Evolutionary conservation across 2,113 vertebrate species (phyloP).

Genomic region (Eubucco bourcierii): DNA sequence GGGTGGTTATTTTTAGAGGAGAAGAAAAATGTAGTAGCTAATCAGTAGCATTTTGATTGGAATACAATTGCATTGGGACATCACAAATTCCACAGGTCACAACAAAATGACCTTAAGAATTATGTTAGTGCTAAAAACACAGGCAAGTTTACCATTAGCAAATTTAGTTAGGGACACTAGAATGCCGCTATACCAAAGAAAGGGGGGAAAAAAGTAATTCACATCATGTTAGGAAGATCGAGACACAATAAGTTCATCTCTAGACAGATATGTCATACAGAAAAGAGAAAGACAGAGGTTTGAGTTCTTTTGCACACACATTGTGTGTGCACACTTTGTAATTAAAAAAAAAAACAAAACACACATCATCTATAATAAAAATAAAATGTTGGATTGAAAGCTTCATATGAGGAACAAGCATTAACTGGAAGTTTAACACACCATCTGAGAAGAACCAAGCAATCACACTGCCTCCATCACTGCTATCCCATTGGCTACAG

Average conservation of each 20-base stretch:
- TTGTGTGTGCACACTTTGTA: background rate
- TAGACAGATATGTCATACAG: background rate
- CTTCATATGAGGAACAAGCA: background rate
- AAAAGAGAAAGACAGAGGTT: background rate
- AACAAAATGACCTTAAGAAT: background rate
- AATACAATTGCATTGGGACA: background rate
- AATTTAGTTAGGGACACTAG: background rate
- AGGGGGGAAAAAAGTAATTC: background rate
- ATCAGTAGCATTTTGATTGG: background rate
- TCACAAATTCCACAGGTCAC: background rate
- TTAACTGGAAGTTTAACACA: background rate
- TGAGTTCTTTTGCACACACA: accelerated
- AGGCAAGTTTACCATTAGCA: background rate
- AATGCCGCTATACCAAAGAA: background rate
- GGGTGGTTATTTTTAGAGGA: background rate
- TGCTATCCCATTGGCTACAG: background rate
- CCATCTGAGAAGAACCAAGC: background rate
- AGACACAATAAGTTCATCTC: background rate
- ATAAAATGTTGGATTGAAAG: background rate
- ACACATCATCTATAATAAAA: background rate
- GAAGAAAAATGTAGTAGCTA: background rate
- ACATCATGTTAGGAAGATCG: background rate
- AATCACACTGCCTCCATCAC: background rate
- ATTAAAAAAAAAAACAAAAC: background rate
- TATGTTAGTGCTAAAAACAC: background rate